Conservation (phyloP, 1,140 invertebrate species). For the Oryzaephilus surinamensis region DNA sequence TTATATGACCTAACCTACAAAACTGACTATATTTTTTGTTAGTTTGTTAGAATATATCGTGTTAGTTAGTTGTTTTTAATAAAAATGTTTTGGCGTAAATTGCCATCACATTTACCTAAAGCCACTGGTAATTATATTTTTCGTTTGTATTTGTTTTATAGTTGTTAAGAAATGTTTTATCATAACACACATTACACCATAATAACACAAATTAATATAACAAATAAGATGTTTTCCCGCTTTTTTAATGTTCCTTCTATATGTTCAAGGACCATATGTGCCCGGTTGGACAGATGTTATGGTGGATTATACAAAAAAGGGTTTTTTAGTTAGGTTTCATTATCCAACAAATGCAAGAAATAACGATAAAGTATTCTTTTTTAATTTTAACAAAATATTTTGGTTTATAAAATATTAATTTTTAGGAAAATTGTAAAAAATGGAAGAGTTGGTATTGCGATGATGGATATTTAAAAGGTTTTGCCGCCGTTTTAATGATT, state of each 20-base stretch:
- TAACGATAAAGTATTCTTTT: slow-evolving; percentile 24
- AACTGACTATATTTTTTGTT: too few species aligned
- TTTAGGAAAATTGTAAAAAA: slow-evolving; percentile 12
- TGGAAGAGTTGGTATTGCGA: slow-evolving; percentile 41
- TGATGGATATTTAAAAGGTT: slow-evolving; percentile 44
- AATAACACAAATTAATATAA: too few species aligned
- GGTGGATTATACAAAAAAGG: slow-evolving; percentile 33
- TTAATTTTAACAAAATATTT: not conserved
- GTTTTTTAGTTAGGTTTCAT: slow-evolving; percentile 37
- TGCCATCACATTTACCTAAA: slow-evolving; percentile 26
- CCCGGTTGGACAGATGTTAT: slow-evolving; percentile 39
- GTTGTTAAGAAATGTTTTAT: not conserved
- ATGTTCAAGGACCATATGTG: slow-evolving; percentile 33
- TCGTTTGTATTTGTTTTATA: not conserved
- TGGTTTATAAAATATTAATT: slow-evolving; percentile 1
- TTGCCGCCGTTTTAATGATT: slow-evolving; percentile 41
- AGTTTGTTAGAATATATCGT: too few species aligned
- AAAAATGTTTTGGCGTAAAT: slow-evolving; percentile 20
- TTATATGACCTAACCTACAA: too few species aligned
- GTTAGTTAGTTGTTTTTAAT: too few species aligned
- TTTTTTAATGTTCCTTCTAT: not conserved
- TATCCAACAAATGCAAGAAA: slow-evolving; percentile 35
- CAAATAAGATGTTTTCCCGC: slow-evolving; percentile 1
- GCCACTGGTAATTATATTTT: slow-evolving; percentile 22
- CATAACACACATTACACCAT: not conserved